Evolutionary conservation across 2,888 invertebrate genomes (phyloP).

Genomic region (Helobdella robusta): DNA sequence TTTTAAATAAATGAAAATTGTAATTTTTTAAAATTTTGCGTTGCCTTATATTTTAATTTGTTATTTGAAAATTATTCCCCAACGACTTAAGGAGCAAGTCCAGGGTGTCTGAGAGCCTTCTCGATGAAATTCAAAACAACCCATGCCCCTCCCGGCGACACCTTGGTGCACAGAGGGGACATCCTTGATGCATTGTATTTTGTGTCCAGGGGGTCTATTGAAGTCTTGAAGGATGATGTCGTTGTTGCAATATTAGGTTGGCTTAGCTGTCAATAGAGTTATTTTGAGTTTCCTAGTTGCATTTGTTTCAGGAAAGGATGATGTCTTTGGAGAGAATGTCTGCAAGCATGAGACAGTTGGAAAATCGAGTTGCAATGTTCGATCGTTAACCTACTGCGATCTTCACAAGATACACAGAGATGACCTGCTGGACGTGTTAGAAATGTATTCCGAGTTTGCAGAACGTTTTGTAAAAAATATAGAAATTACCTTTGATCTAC

Average conservation of each 20-base stretch:
- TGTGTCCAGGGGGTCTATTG: slow-evolving; percentile 91
- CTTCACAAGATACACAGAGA: slow-evolving; percentile 92
- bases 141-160: slow-evolving; percentile 88
- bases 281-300: background rate
- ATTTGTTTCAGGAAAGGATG: slow-evolving; percentile 56
- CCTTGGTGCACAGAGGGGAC: slow-evolving; percentile 88
- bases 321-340: slow-evolving; percentile 72
- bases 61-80: too few relatives aligned
- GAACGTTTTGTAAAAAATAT: slow-evolving; percentile 84
- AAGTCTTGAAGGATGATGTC: slow-evolving; percentile 89
- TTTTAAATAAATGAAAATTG: too few relatives aligned
- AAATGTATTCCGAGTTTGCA: slow-evolving; percentile 93
- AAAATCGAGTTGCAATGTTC: slow-evolving; percentile 89
- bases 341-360: slow-evolving; percentile 83
- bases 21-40: too few relatives aligned
- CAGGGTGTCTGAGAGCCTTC: slow-evolving; percentile 87
- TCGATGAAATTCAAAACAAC: slow-evolving; percentile 78
- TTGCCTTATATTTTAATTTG: too few relatives aligned
- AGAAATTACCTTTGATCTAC: slow-evolving; percentile 87
- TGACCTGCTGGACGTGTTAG: slow-evolving; percentile 87
- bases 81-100: slow-evolving; percentile 61
- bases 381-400: slow-evolving; percentile 95
- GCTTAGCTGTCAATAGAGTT: background rate
- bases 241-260: slow-evolving; percentile 94
- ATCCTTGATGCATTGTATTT: slow-evolving; percentile 89